phyloP scores from a whole-genome alignment of 2,888 invertebrate genomes.

The Iselma pallidipennis region DNA sequence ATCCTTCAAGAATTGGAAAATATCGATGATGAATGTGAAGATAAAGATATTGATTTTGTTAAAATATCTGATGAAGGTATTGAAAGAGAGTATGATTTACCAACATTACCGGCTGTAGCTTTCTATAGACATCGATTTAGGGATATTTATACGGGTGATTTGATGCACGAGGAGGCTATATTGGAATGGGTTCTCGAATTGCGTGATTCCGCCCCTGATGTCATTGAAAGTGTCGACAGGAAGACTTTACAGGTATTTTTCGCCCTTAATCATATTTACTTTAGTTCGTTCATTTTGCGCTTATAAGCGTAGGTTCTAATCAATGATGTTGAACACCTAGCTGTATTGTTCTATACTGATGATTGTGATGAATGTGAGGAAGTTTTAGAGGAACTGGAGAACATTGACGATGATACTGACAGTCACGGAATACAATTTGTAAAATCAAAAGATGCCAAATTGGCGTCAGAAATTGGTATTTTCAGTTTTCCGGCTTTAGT shows the following conservation, averaged over 20 bases:
- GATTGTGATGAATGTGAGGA: slow-evolving; percentile 85
- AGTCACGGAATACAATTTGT: slow-evolving; percentile 93
- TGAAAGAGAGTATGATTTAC: slow-evolving; percentile 84
- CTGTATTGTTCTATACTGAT: slow-evolving; percentile 84
- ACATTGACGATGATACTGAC: slow-evolving; percentile 91
- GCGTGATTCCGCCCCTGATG: slow-evolving; percentile 82
- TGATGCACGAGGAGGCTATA: slow-evolving; percentile 90
- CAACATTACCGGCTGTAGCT: slow-evolving; percentile 78
- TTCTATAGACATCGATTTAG: slow-evolving; percentile 88
- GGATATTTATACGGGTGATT: slow-evolving; percentile 84
- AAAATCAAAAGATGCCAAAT: slow-evolving; percentile 86
- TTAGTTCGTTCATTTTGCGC: not conserved
- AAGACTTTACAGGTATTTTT: slow-evolving; percentile 73
- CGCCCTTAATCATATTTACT: not conserved
- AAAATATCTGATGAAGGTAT: slow-evolving; percentile 89
- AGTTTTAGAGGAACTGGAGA: slow-evolving; percentile 86
- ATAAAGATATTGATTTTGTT: slow-evolving; percentile 88
- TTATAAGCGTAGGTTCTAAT: slow-evolving; percentile 65
- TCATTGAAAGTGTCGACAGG: slow-evolving; percentile 89
- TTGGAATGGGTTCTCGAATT: slow-evolving; percentile 87
- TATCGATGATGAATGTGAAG: slow-evolving; percentile 91
- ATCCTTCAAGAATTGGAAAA: slow-evolving; percentile 88
- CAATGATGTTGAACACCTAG: slow-evolving; percentile 87
- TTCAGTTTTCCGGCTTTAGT: slow-evolving; percentile 91
- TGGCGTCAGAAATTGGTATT: slow-evolving; percentile 89